Conservation (phyloP, 2,888 invertebrate species). For the Amphipoea lucens region DNA sequence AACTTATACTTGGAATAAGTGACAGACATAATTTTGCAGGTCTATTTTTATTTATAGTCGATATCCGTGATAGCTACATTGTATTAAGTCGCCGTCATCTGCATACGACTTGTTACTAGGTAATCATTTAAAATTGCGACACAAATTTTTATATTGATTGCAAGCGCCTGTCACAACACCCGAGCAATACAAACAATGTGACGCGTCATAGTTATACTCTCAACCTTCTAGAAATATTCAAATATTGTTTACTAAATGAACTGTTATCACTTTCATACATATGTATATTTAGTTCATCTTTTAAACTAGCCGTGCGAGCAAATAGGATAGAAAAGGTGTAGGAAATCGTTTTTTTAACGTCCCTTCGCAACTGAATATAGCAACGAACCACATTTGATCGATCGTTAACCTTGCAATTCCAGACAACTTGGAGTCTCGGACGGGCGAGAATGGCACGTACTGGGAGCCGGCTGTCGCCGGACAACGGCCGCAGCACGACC, state of each 20-base stretch:
- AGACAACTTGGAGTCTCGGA: constrained; percentile 58
- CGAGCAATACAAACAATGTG: constrained; percentile 22
- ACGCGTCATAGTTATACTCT: neutral
- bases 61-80: too few species aligned
- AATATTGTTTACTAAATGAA: neutral
- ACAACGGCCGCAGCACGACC: neutral
- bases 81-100: neutral
- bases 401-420: constrained; percentile 72
- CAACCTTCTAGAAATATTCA: neutral
- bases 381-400: constrained; percentile 13
- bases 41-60: constrained; percentile 6
- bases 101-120: neutral
- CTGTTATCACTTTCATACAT: neutral
- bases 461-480: constrained; percentile 54
- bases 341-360: constrained; percentile 18
- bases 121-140: neutral
- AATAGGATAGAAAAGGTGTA: neutral
- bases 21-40: neutral
- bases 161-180: constrained; percentile 26
- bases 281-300: neutral
- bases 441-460: constrained; percentile 49
- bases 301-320: neutral
- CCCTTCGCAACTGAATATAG: constrained; percentile 6
- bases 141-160: neutral
- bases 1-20: constrained; percentile 14